These are phyloP conservation scores for Columba livia DNA, from an alignment of 2,113 vertebrate species.

Conservation along the genomic window DNA sequence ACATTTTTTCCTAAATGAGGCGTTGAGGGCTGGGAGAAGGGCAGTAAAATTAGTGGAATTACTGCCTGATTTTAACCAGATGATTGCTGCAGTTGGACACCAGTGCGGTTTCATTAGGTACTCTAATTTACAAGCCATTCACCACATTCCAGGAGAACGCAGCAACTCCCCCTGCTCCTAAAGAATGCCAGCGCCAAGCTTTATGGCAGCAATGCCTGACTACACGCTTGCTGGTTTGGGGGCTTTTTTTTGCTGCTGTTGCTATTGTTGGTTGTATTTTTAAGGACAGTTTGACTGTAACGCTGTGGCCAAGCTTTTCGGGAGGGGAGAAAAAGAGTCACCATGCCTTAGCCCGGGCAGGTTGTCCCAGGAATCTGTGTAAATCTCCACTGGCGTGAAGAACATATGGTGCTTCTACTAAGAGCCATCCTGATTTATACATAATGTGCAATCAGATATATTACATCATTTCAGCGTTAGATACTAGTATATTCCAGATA, in stretches of 20 bases:
- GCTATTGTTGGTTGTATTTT: slow-evolving; percentile 9
- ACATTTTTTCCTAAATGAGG: slow-evolving; percentile 96
- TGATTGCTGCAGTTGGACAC: slow-evolving; percentile 97
- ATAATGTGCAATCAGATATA: slow-evolving; percentile 44
- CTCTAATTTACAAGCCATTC: slow-evolving; percentile 96
- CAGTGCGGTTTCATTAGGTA: slow-evolving; percentile 94
- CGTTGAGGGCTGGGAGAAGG: slow-evolving; percentile 88
- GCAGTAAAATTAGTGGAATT: slow-evolving; percentile 97
- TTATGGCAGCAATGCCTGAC: slow-evolving; percentile 67
- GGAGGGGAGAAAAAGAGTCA: background rate
- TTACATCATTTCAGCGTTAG: slow-evolving; percentile 41
- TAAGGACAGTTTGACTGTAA: background rate
- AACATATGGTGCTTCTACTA: background rate
- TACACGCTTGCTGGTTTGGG: background rate
- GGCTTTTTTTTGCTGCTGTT: background rate
- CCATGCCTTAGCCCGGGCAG: background rate
- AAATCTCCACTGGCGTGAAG: background rate
- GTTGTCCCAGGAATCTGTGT: background rate
- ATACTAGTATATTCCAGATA: slow-evolving; percentile 42
- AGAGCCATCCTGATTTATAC: slow-evolving; percentile 13
- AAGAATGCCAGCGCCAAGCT: slow-evolving; percentile 77
- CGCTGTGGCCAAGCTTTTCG: background rate
- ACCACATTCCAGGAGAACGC: slow-evolving; percentile 87
- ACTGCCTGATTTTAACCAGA: slow-evolving; percentile 99
- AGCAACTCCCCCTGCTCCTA: slow-evolving; percentile 84